Conservation (phyloP, 2,797 vertebrate genomes). For the Aplochiton taeniatus region DNA sequence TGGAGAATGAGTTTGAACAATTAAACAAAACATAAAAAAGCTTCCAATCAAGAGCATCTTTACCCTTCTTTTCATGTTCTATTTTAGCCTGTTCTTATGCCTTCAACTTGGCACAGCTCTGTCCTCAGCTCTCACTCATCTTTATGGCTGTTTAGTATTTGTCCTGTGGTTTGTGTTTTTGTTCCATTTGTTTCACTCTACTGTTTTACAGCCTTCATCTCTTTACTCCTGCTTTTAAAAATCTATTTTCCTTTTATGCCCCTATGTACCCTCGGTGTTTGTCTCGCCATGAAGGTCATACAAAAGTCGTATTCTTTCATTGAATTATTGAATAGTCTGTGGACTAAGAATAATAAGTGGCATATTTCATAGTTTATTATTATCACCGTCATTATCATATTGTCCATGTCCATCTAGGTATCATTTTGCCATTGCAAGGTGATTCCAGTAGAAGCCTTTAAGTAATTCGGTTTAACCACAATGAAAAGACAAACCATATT, state of each 20-base stretch:
- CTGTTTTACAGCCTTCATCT: slow-evolving; percentile 19
- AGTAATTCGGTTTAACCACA: slow-evolving; percentile 25
- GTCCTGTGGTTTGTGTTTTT: slow-evolving; percentile 30
- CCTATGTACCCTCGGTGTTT: slow-evolving; percentile 17
- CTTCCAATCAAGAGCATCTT: slow-evolving; percentile 50
- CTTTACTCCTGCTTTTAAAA: slow-evolving; percentile 16
- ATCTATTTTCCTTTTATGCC: neutral
- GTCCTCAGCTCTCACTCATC: slow-evolving; percentile 46
- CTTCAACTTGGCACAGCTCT: slow-evolving; percentile 74
- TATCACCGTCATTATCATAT: slow-evolving; percentile 24
- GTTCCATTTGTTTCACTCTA: slow-evolving; percentile 7
- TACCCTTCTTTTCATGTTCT: slow-evolving; percentile 64
- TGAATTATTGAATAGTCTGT: no score
- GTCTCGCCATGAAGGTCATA: neutral
- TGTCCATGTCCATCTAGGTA: slow-evolving; percentile 29
- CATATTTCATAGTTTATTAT: neutral
- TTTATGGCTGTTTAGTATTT: slow-evolving; percentile 22
- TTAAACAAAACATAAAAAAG: slow-evolving; percentile 46
- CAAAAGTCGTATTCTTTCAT: no score
- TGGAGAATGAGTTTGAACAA: slow-evolving; percentile 58
- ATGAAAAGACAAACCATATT: neutral
- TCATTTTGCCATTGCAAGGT: slow-evolving; percentile 18
- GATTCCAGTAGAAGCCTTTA: slow-evolving; percentile 21
- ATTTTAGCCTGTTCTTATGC: slow-evolving; percentile 73
- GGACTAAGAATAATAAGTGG: neutral